Evolutionary conservation across 2,113 vertebrate species (phyloP).

Genomic region (Austrofundulus limnaeus): DNA sequence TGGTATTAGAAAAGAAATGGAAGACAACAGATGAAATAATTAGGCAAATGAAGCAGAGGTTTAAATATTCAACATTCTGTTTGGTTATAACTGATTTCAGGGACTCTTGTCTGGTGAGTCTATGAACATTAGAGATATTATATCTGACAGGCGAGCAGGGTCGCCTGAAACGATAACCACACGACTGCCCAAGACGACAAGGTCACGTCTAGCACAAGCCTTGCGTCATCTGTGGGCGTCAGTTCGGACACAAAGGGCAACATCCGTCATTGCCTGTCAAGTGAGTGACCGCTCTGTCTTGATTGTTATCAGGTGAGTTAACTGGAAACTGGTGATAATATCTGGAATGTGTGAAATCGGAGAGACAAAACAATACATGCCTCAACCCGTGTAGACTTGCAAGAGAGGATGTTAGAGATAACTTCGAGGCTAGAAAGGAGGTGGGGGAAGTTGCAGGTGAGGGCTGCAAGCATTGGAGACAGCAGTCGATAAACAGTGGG

Average conservation of each 20-base stretch:
- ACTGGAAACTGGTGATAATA: conserved; percentile 59
- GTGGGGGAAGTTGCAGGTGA: conserved; percentile 16
- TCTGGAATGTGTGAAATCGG: conserved; percentile 72
- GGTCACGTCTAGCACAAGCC: conserved; percentile 6
- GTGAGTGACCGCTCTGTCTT: conserved; percentile 47
- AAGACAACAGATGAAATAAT: conserved; percentile 62
- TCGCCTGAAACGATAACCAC: conserved; percentile 23
- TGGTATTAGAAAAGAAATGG: conserved; percentile 65
- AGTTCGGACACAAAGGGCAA: conserved; percentile 28
- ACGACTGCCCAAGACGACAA: conserved; percentile 12
- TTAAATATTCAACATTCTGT: conserved; percentile 59
- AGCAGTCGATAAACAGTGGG: conserved; percentile 30
- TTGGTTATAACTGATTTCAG: conserved; percentile 38
- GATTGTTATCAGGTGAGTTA: conserved; percentile 62
- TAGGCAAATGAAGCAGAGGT: conserved; percentile 59
- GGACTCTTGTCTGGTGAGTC: conserved; percentile 18
- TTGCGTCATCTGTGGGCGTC: conserved; percentile 44
- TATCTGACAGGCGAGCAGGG: conserved; percentile 28
- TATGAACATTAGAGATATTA: conserved; percentile 13
- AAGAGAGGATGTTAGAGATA: conserved; percentile 24
- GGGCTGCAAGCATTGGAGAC: conserved; percentile 13
- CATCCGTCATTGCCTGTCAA: conserved; percentile 57
- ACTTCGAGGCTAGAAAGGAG: neutral
- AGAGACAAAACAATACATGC: conserved; percentile 70
- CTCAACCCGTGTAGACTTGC: conserved; percentile 55